phyloP scores from a whole-genome alignment of 2,797 vertebrate species.

The Cheirogaleus major region DNA sequence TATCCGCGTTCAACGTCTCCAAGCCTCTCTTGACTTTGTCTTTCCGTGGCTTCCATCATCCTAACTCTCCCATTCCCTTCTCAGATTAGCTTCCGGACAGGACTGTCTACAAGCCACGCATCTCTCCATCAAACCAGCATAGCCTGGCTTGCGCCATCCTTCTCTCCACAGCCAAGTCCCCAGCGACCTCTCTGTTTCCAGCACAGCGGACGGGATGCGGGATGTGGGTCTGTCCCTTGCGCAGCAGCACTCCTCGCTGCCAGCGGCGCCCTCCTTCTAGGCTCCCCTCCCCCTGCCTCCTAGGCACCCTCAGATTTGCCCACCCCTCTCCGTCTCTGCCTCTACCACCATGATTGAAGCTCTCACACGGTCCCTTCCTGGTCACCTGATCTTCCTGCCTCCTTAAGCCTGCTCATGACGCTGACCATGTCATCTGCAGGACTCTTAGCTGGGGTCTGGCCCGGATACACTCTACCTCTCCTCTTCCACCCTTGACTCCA shows the following conservation, averaged over 20 bases:
- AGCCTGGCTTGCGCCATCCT: background rate
- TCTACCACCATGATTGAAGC: background rate
- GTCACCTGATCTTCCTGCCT: background rate
- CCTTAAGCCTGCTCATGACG: background rate
- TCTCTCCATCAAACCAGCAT: background rate
- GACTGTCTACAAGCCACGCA: background rate
- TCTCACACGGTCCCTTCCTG: background rate
- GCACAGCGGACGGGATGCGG: background rate
- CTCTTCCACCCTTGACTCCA: too few species aligned
- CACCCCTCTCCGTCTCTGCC: background rate
- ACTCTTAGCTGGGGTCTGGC: background rate
- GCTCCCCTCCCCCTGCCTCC: background rate
- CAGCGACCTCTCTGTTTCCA: background rate
- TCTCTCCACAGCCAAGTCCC: background rate
- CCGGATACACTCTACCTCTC: background rate
- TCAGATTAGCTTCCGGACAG: background rate
- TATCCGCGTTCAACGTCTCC: background rate
- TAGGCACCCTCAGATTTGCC: background rate
- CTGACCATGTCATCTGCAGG: background rate
- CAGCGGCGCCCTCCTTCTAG: background rate
- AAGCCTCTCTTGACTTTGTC: background rate
- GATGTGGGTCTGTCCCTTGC: background rate
- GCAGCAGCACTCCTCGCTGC: background rate
- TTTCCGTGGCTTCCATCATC: background rate
- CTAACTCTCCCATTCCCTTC: background rate